These are phyloP conservation scores for Celastrina argiolus DNA, from an alignment of 2,888 invertebrate genomes.

Conservation along the genomic window DNA sequence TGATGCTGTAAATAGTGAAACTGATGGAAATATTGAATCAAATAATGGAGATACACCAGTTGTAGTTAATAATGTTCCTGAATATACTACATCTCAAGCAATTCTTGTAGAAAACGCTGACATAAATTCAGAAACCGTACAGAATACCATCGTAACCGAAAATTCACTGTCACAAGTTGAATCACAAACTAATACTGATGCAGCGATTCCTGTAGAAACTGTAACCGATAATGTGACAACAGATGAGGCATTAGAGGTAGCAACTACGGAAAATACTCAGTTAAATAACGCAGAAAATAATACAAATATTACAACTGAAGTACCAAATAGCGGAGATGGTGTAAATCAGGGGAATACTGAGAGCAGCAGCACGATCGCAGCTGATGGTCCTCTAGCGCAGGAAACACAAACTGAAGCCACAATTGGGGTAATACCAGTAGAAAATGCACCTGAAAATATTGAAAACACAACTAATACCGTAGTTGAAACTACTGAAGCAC, in stretches of 20 bases:
- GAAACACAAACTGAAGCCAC: background rate
- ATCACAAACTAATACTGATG: background rate
- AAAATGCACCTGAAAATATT: background rate
- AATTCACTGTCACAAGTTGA: slow-evolving; percentile 14
- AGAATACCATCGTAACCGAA: slow-evolving; percentile 23
- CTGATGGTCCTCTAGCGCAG: background rate
- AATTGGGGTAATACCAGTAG: background rate
- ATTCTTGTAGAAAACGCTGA: slow-evolving; percentile 21
- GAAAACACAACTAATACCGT: background rate
- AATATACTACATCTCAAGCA: background rate
- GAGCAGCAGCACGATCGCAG: background rate
- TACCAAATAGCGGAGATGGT: background rate
- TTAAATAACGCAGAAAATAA: background rate
- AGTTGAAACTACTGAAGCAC: background rate
- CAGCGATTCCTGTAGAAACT: background rate
- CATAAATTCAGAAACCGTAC: slow-evolving; percentile 13
- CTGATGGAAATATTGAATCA: slow-evolving; percentile 10
- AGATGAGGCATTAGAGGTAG: background rate
- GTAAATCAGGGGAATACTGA: slow-evolving; percentile 10
- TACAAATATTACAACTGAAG: background rate
- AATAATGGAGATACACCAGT: slow-evolving; percentile 14
- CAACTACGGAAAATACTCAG: background rate
- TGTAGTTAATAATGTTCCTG: background rate
- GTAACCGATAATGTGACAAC: background rate
- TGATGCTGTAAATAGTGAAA: background rate